Percentiles rank a stretch among this genome's conserved stretches.
Evolutionary conservation across 2,888 invertebrate genomes (phyloP).

Genomic region (Synanthedon tipuliformis): DNA sequence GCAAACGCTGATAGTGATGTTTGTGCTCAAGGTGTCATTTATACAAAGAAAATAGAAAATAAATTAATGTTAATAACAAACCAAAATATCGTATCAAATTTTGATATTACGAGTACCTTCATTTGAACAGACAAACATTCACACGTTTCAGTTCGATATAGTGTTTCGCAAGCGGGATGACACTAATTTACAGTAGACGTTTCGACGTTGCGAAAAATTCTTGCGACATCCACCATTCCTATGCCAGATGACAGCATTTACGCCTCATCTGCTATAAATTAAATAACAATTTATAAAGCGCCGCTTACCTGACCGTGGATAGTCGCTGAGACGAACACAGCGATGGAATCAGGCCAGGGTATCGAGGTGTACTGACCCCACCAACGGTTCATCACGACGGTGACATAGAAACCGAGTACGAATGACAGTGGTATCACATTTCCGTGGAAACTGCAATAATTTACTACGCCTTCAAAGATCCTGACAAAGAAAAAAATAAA

Average conservation of each 20-base stretch:
- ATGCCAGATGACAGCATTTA: constrained; percentile 1
- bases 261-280: constrained; percentile 1
- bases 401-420: constrained; percentile 94
- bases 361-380: constrained; percentile 87
- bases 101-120: too few species aligned
- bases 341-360: constrained; percentile 89
- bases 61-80: too few species aligned
- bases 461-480: constrained; percentile 83
- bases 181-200: too few species aligned
- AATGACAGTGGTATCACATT: constrained; percentile 92
- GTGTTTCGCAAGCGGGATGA: too few species aligned
- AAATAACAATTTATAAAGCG: constrained; percentile 1
- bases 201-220: too few species aligned
- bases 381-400: constrained; percentile 93
- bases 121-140: too few species aligned
- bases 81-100: too few species aligned
- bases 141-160: too few species aligned
- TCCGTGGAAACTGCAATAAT: constrained; percentile 87
- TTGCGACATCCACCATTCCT: too few species aligned
- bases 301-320: constrained; percentile 79
- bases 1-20: too few species aligned
- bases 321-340: constrained; percentile 87
- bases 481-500: constrained; percentile 42
- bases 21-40: too few species aligned
- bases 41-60: too few species aligned